Evolutionary conservation across 2,888 invertebrate species (phyloP).

Genomic region (Patella pellucida): DNA sequence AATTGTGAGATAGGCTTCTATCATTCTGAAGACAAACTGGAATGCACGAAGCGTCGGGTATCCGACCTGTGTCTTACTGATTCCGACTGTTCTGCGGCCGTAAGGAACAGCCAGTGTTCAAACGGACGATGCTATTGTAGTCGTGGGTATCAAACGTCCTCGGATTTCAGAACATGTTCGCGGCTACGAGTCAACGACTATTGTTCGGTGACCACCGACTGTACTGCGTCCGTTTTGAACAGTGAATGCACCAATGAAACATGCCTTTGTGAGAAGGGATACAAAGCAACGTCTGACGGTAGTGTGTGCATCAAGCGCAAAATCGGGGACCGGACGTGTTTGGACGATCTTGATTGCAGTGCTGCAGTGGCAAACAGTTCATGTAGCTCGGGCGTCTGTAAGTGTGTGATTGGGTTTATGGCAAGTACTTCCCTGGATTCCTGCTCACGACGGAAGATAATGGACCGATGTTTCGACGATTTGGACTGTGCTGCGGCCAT

Average conservation of each 20-base stretch:
- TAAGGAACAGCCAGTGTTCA: slow-evolving; percentile 19
- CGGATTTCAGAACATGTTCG: neutral
- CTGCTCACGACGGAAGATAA: neutral
- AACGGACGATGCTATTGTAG: neutral
- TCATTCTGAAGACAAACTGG: neutral
- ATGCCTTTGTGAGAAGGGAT: neutral
- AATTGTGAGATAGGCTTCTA: slow-evolving; percentile 20
- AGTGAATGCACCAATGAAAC: neutral
- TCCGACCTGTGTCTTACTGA: slow-evolving; percentile 16
- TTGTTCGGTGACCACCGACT: slow-evolving; percentile 8
- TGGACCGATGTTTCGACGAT: slow-evolving; percentile 4
- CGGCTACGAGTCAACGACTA: neutral
- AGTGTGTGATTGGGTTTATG: neutral
- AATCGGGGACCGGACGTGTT: neutral
- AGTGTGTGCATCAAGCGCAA: neutral
- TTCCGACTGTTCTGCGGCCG: slow-evolving; percentile 22
- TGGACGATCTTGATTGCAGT: neutral
- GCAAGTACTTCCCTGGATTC: neutral
- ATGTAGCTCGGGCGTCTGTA: neutral
- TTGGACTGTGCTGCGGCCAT: slow-evolving; percentile 18
- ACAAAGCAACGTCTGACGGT: neutral
- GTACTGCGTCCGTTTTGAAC: neutral
- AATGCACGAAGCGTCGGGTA: slow-evolving; percentile 13
- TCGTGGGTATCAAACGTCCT: neutral
- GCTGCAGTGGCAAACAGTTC: neutral